Conservation (phyloP, 2,113 vertebrate genomes). For the Kryptolebias marmoratus region DNA sequence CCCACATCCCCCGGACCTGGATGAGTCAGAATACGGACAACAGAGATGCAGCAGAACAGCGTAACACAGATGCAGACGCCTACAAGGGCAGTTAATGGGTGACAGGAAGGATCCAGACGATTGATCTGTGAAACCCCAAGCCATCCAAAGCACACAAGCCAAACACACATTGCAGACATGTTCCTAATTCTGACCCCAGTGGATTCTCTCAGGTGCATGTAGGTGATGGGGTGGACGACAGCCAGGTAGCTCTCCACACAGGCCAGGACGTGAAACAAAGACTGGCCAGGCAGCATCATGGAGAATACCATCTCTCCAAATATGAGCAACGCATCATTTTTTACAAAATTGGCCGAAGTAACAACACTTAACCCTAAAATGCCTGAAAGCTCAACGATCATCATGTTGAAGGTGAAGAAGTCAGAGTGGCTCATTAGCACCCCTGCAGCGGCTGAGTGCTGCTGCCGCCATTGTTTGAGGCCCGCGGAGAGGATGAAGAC, state of each 20-base stretch:
- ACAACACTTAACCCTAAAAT: accelerated
- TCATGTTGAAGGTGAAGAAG: conserved; percentile 28
- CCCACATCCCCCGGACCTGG: neutral
- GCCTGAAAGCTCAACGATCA: neutral
- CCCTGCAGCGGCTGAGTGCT: neutral
- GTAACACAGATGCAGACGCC: accelerated
- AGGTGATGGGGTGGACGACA: neutral
- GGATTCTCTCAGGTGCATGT: neutral
- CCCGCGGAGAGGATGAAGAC: conserved; percentile 22
- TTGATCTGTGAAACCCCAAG: neutral
- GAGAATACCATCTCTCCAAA: accelerated
- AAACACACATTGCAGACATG: neutral
- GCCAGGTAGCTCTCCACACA: neutral
- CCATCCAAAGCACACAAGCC: conserved; percentile 7
- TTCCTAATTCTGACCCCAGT: conserved; percentile 15
- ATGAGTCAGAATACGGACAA: neutral
- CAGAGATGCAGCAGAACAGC: neutral
- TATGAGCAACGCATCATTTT: accelerated
- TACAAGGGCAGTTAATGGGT: neutral
- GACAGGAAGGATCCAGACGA: neutral
- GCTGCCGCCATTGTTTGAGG: neutral
- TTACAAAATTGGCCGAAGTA: no score
- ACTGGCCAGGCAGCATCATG: neutral
- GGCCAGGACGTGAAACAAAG: neutral
- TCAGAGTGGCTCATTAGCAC: conserved; percentile 3